A percentile compares a stretch with the other conserved stretches of the same genome.
Evolutionary conservation across 2,113 vertebrate species (phyloP).

Genomic region (Drymodes brunneopygia): DNA sequence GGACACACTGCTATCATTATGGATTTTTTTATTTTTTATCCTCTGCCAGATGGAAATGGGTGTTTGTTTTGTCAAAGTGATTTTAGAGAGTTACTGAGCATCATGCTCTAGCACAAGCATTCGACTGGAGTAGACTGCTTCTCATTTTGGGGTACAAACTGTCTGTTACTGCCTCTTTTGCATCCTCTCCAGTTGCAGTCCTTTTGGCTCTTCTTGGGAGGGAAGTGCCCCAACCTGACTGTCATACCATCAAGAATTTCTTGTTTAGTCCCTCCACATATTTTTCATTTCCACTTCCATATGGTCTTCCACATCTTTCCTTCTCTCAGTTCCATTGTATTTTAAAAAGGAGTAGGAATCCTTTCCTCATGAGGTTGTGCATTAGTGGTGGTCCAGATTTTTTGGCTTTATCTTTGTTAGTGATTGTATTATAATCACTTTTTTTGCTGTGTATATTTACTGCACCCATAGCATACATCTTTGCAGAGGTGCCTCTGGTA

Average conservation of each 20-base stretch:
- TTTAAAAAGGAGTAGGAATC: neutral
- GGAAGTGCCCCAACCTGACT: neutral
- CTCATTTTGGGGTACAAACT: neutral
- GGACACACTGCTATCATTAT: neutral
- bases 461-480: neutral
- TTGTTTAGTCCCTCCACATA: neutral
- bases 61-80: neutral
- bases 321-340: neutral
- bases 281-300: neutral
- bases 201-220: neutral
- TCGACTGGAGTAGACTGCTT: neutral
- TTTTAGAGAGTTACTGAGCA: neutral
- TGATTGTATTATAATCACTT: neutral
- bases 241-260: neutral
- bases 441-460: neutral
- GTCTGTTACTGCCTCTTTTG: neutral
- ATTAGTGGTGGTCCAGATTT: neutral
- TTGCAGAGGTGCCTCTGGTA: neutral
- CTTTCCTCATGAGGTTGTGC: neutral
- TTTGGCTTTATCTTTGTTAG: neutral
- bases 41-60: neutral
- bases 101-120: neutral
- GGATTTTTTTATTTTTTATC: neutral
- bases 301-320: neutral
- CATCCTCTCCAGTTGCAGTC: neutral